A percentile compares a stretch with the other conserved stretches of the same genome.
Conservation (phyloP, 2,888 invertebrate species). For the Thera obeliscata region DNA sequence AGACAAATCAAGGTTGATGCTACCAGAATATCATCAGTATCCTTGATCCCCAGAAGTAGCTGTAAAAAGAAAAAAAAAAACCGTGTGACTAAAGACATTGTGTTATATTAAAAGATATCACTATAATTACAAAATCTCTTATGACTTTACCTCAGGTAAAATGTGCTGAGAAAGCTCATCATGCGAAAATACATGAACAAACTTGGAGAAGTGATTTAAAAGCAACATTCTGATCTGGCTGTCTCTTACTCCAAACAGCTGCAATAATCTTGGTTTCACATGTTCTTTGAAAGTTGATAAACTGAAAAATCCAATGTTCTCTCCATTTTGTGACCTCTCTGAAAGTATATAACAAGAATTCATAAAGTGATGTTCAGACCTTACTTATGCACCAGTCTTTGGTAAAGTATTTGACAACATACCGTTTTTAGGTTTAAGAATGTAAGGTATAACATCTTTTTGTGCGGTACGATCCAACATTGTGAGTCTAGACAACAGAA, state of each 20-base stretch:
- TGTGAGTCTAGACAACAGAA: conserved; percentile 93
- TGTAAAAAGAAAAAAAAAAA: conserved; percentile 61
- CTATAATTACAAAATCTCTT: too few species aligned
- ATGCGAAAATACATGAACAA: conserved; percentile 89
- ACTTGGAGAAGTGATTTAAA: conserved; percentile 90
- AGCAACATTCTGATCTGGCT: conserved; percentile 90
- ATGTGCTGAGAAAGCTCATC: conserved; percentile 91
- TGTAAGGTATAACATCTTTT: conserved; percentile 87
- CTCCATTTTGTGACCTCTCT: conserved; percentile 72
- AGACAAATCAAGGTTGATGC: conserved; percentile 91
- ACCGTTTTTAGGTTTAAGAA: conserved; percentile 90
- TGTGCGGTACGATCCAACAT: conserved; percentile 92
- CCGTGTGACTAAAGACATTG: too few species aligned
- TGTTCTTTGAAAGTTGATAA: conserved; percentile 88
- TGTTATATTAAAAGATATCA: too few species aligned
- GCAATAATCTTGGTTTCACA: conserved; percentile 90
- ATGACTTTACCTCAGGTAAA: conserved; percentile 90
- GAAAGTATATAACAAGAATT: conserved; percentile 45
- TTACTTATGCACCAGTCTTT: background rate
- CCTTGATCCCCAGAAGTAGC: conserved; percentile 93
- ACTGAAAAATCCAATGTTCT: conserved; percentile 86
- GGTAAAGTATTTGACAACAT: conserved; percentile 41
- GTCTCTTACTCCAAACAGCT: conserved; percentile 94
- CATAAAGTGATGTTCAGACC: background rate
- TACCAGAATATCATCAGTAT: conserved; percentile 92